Percentiles rank a stretch among this genome's conserved stretches.
Conservation (phyloP, 2,888 invertebrate genomes). For the Ethmia dodecea region DNA sequence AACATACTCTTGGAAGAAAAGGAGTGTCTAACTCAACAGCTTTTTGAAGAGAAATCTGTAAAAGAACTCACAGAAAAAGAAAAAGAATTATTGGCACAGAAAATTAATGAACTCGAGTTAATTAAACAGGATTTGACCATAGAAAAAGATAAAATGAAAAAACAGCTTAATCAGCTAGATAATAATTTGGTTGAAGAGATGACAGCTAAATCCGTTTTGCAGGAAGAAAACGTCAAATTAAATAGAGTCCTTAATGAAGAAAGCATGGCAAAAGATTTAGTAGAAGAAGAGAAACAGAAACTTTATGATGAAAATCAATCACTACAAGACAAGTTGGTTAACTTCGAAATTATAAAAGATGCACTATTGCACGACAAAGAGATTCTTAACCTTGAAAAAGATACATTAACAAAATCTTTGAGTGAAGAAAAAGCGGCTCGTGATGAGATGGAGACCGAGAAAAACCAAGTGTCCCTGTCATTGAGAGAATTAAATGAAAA, state of each 20-base stretch:
- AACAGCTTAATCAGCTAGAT: conserved; percentile 10
- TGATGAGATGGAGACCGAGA: conserved; percentile 29
- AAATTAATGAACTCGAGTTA: conserved; percentile 15
- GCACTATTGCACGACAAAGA: conserved; percentile 23
- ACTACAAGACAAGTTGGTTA: conserved; percentile 6
- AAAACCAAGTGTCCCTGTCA: conserved; percentile 21
- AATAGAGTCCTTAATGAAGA: conserved; percentile 18
- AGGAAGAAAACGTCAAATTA: conserved; percentile 17
- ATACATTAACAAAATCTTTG: conserved; percentile 22
- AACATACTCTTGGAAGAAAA: conserved; percentile 1
- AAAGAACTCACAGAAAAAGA: conserved; percentile 34
- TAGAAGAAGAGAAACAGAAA: conserved; percentile 15
- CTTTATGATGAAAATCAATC: conserved; percentile 3
- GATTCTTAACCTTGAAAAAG: conserved; percentile 21
- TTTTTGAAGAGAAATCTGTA: conserved; percentile 33
- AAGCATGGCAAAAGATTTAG: conserved; percentile 11
- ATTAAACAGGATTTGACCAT: conserved; percentile 13
- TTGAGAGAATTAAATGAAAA: conserved; percentile 25
- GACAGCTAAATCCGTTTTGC: conserved; percentile 10
- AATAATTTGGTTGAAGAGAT: conserved; percentile 19
- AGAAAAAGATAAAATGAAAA: not conserved
- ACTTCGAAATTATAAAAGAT: conserved; percentile 17
- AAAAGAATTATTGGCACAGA: conserved; percentile 11
- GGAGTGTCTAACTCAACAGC: conserved; percentile 22
- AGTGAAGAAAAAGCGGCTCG: conserved; percentile 27